Base-by-base conservation (phyloP, 2,888 invertebrate species). In the Falcaria lacertinaria region DNA sequence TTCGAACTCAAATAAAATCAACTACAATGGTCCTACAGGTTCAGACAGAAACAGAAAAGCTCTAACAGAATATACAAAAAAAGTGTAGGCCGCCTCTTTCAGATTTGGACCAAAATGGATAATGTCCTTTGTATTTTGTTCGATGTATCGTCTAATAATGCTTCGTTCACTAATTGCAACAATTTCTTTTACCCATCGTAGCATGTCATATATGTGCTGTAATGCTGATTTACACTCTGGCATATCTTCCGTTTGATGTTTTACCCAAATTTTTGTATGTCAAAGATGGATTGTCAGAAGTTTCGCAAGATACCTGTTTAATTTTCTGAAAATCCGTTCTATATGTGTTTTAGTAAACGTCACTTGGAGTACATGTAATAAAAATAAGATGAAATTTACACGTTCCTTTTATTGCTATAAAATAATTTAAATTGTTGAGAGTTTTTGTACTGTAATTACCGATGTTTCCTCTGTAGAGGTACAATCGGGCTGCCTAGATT, bases 121-220 rank as follows among this genome's bases (percentile, higher is more conserved):
- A 46, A 7, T 43, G 40, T 50, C n/a, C n/a, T n/a, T n/a, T n/a
- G n/a, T n/a, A n/a, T 35, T 50, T 35, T 57, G 50, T 55, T 62
- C 45, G 34, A 54, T 63, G 49, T 59, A 39, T 28, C 53, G 48
- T 43, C 47, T 48, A 38, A 43, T 50, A 58, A 59, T 56, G 63
- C 63, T 64, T 60, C 41, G 48, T 45, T 37, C 41, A 61, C 51
- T 60, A 62, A 67, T 51, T 48, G 52, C 44, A 55, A 48, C 38
- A 34, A 53, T 64, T 64, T 61, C 46, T 64, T 51, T 67, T 68
- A 48, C 50, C 52, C 58, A 55, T 64, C 51, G 45, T 44, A 62
- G 74, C 74, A 74, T 74, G 75, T 44, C 55, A 42, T 57, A 63
- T 70, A 57, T 72, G 46, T 58, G 61, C 56, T 57, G 52, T 67